phyloP scores from a whole-genome alignment of 2,888 invertebrate genomes.

The Parnassius mnemosyne region DNA sequence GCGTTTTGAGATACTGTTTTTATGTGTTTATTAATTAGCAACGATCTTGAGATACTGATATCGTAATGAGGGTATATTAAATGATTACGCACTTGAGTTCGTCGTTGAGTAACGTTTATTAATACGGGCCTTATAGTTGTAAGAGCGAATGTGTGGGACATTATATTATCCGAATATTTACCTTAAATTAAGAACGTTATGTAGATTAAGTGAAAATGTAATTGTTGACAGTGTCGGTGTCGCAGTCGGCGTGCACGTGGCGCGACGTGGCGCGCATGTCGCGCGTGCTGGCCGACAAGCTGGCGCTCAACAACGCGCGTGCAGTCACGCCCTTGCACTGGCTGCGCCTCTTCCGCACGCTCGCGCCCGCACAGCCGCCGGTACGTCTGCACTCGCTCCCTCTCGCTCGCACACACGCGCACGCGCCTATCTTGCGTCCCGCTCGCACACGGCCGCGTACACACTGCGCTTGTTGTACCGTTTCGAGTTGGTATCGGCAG shows the following conservation, averaged over 20 bases:
- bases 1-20: no score
- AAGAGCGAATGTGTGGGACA: no score
- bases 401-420: not conserved
- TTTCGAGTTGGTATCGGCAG: no score
- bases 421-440: not conserved
- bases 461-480: no score
- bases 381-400: not conserved
- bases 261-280: conserved; percentile 94
- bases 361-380: conserved; percentile 75
- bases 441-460: not conserved
- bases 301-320: conserved; percentile 78
- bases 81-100: no score
- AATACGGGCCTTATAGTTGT: no score
- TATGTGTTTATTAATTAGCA: no score
- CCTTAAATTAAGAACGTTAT: no score
- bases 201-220: not conserved
- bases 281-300: conserved; percentile 88
- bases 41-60: no score
- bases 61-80: no score
- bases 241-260: conserved; percentile 90
- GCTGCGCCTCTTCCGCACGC: conserved; percentile 83
- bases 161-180: no score
- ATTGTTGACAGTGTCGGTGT: conserved; percentile 68
- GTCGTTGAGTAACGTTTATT: no score
- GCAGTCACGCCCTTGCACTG: conserved; percentile 85